Base-by-base conservation (phyloP, 2,888 invertebrate genomes). In the Matsumyia berberina region DNA sequence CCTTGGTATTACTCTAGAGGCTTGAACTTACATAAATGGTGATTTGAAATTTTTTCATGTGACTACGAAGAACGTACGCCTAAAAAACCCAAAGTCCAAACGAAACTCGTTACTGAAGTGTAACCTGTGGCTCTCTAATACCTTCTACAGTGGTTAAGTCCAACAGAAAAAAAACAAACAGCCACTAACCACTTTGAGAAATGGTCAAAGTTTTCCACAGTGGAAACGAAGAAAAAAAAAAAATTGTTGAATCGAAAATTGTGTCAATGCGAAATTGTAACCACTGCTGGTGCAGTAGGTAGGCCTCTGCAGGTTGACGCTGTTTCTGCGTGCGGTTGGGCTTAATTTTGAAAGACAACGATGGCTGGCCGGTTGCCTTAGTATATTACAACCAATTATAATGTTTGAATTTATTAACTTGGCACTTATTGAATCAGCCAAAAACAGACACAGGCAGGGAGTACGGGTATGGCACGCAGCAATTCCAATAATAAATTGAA, bases 191-290 rank as follows among this genome's bases (percentile, higher is more conserved):
- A 53, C 33, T 73, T 24, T 55, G 73, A 78, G 78, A 83, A 83
- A 78, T 83, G 82, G 82, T 83, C 78, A 83, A 83, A 83, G 78
- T 83, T 72, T 58, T 55, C 37, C 42, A 73, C 64, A 79, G 17
- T 64, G 4, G n/a, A 37, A 60, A 7, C 15, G 19, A 53, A 42
- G n/a, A 49, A 6, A 76, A 33, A 35, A 58, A 69, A 53, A 60
- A 31, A 57, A 33, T n/a, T n/a, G n/a, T n/a, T n/a, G 51, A 29
- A 31, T n/a, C n/a, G n/a, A 62, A 77, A 78, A 51, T 73, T 83
- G 83, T 83, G 83, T 83, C 83, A 83, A 83, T 83, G 83, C 83
- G 67, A 83, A 83, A 83, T 73, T 24, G 62, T 69, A 78, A 83
- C 82, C 72, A 73, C 77, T 64, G 44, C 44, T 12, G 49, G 35